These are phyloP conservation scores for Agriopis marginaria DNA, from an alignment of 2,888 invertebrate species.

Conservation along the genomic window DNA sequence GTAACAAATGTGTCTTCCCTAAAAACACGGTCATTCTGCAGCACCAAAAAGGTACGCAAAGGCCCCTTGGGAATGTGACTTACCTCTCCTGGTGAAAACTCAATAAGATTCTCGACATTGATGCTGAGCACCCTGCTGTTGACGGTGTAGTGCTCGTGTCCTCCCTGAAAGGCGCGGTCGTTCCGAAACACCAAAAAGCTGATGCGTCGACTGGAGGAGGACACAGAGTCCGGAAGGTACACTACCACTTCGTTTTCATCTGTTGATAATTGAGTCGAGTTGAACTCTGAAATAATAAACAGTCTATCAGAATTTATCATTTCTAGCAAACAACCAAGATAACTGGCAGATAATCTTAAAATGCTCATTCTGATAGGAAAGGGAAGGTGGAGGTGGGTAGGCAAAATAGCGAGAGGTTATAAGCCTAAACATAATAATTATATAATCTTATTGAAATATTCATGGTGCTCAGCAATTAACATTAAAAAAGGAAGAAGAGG, in stretches of 20 bases:
- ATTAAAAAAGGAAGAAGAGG: no score
- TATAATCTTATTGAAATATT: no score
- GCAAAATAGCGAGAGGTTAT: no score
- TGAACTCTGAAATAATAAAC: slow-evolving; percentile 57
- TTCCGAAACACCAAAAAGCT: slow-evolving; percentile 81
- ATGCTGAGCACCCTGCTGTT: slow-evolving; percentile 83
- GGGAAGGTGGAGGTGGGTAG: no score
- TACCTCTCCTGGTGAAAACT: slow-evolving; percentile 72
- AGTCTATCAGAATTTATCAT: neutral
- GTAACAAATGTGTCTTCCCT: neutral
- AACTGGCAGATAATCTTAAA: no score
- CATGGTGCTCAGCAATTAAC: no score
- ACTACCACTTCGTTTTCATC: slow-evolving; percentile 73
- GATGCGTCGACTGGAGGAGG: slow-evolving; percentile 62
- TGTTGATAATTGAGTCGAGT: slow-evolving; percentile 56
- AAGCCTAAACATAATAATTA: no score
- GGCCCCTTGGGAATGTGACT: slow-evolving; percentile 25
- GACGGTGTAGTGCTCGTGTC: slow-evolving; percentile 51
- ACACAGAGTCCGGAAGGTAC: slow-evolving; percentile 68
- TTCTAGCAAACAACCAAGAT: neutral
- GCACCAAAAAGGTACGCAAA: no score
- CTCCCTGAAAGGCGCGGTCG: slow-evolving; percentile 72
- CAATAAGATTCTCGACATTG: slow-evolving; percentile 71
- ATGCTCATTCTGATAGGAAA: no score
- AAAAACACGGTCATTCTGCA: neutral